Evolutionary conservation across 1,140 invertebrate species (phyloP), one percentile per base, ranked within the genome.

Genomic region (Palaemon carinicauda): DNA sequence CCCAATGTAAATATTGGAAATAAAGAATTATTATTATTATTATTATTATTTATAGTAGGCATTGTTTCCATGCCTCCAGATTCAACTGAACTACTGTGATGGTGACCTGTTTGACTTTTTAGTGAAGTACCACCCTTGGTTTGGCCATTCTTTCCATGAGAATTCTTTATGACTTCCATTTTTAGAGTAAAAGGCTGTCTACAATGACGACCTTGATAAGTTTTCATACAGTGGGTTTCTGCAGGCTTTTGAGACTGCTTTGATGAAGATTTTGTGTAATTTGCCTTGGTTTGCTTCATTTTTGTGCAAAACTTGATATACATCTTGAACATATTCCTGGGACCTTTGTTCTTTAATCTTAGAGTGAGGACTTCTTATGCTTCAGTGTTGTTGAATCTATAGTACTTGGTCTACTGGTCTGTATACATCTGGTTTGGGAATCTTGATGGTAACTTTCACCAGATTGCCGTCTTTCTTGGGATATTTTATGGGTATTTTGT

Each of bases 11-110:
- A n/a, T n/a, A n/a, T n/a, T n/a, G n/a, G n/a, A n/a, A n/a, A n/a
- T n/a, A n/a, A n/a, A n/a, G n/a, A n/a, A n/a, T n/a, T n/a, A n/a
- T n/a, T n/a, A n/a, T n/a, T n/a, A n/a, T n/a, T n/a, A n/a, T n/a
- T n/a, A n/a, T n/a, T n/a, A n/a, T n/a, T 87, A 87, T 89, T 89
- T 21, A 89, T 89, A 15, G 88, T 73, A 21, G 89, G 89, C 12
- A 89, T 88, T 5, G 87, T 86, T n/a, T 89, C 87, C 83, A 89
- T 88, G 53, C 80, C 80, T 73, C 79, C 77, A 21, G 81, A 80
- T 21, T 84, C 87, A 1, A 79, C 81, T 0, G 75, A 75, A 21
- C 78, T 80, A 24, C 81, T 82, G 29, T 56, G 41, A n/a, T 85
- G 74, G 17, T 81, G 80, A 7, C 77, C 51, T 29, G 69, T 56